Evolutionary conservation across 2,797 vertebrate species (phyloP), one percentile per base, ranked within the genome.

Genomic region (Poecile montanus): DNA sequence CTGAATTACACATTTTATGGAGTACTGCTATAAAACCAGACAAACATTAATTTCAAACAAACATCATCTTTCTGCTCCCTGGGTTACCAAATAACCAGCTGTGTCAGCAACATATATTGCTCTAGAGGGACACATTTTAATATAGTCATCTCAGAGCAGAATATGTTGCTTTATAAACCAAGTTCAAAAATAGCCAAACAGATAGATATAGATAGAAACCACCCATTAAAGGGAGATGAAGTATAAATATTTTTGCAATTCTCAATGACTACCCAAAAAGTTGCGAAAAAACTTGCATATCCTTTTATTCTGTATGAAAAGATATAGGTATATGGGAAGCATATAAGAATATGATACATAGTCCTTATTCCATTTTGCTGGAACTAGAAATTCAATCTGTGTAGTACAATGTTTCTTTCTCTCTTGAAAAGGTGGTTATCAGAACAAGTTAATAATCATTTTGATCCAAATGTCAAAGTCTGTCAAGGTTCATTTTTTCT

Each of bases 31-130:
- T 87, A 93, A 94, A 95, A 85, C 30, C 42, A 90, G 74, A n/a
- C 23, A 91, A 91, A 89, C 26, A 83, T 82, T 67, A 74, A 87
- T 95, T 95, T 94, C 50, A 80, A 83, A 32, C 25, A 92, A 93
- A 54, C 4, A n/a, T 80, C 8, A 58, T 78, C 44, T 81, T 88
- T 91, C 51, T 70, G 27, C 50, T 94, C 80, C 71, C 53, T 81
- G 27, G 40, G 50, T 91, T 94, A 78, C 70, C 63, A 85, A 80
- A 81, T 70, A 91, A 76, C 88, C 90, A 94, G 38, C 77, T 95
- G 75, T 85, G 81, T 62, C 65, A 95, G 75, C 27, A 68, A 83
- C 40, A 22, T 42, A 29, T 62, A 80, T 89, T 85, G 38, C 65
- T 91, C 81, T 85, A 77, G 51, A 91, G 79, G 65, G 72, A 89